phyloP scores from a whole-genome alignment of 2,797 vertebrate species.

The Pyrocephalus nanus region DNA sequence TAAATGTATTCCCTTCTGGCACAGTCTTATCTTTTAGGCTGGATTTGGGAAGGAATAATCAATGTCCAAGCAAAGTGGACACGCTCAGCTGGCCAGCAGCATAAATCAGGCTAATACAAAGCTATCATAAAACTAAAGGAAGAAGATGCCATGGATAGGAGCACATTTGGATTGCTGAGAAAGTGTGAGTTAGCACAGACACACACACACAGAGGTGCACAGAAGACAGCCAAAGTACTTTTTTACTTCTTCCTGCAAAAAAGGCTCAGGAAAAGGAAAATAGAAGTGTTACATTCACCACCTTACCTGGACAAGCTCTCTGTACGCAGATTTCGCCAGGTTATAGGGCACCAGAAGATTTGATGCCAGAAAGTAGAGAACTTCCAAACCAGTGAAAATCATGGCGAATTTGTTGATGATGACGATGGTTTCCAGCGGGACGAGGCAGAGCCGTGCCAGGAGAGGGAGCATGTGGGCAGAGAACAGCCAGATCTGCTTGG shows the following conservation, averaged over 20 bases:
- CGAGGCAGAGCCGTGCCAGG: conserved; percentile 93
- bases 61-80: background rate
- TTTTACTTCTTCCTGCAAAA: background rate
- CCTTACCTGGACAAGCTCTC: conserved; percentile 93
- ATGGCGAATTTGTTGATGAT: conserved; percentile 98
- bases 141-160: background rate
- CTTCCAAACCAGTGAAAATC: conserved; percentile 98
- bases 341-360: conserved; percentile 97
- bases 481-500: conserved; percentile 98
- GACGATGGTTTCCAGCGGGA: conserved; percentile 94
- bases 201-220: background rate
- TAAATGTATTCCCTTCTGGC: background rate
- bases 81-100: background rate
- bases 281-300: fast-evolving
- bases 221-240: background rate
- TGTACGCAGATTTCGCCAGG: conserved; percentile 95
- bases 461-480: conserved; percentile 97
- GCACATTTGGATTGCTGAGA: background rate
- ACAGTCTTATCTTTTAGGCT: background rate
- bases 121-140: background rate
- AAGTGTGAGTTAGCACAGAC: background rate
- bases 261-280: background rate
- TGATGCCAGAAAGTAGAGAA: conserved; percentile 95
- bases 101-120: background rate
- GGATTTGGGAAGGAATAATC: background rate